Evolutionary conservation across 2,888 invertebrate species (phyloP), one percentile per base, ranked within the genome.

Genomic region (Yponomeuta sedellus): DNA sequence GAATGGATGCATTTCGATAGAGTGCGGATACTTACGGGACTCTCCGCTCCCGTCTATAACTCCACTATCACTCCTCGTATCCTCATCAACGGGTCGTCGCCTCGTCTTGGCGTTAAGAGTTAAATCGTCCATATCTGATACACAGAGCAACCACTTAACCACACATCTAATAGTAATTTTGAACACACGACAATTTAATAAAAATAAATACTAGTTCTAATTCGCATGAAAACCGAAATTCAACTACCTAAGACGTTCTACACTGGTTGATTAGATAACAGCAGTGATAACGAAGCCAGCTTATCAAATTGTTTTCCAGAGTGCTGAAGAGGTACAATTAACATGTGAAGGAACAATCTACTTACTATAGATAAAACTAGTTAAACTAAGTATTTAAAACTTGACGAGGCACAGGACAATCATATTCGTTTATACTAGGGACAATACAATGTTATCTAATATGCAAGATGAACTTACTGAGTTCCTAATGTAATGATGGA

Each of bases 221-320:
- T 12, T 25, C 28, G 76, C 74, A 77, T 74, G 78, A 74, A 78
- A 78, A 74, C 73, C 76, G 75, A 83, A 83, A 56, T 57, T 28
- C 22, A 80, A 81, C 83, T 79, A 80, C 88, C 87, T 89, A 86
- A 89, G 84, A 86, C 81, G 82, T 81, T 80, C 78, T 78, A 78
- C 76, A 75, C 75, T 75, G 69, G 72, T 71, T 80, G 89, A 89
- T 88, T 79, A 89, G 90, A 90, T 89, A 89, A 76, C 11, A n/a
- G 74, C 72, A 70, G 71, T 80, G 88, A 89, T 88, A 88, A 75
- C 72, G 75, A 64, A 64, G 40, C 12, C 69, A 73, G 74, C 81
- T 84, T 86, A 88, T 86, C 86, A 84, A 75, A 73, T 73, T 75
- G 77, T 77, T 79, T 72, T 75, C 77, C 75, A 77, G 52, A 8